These are phyloP conservation scores for Charaxes varanes DNA, from an alignment of 1,140 invertebrate genomes.

Conservation along the genomic window DNA sequence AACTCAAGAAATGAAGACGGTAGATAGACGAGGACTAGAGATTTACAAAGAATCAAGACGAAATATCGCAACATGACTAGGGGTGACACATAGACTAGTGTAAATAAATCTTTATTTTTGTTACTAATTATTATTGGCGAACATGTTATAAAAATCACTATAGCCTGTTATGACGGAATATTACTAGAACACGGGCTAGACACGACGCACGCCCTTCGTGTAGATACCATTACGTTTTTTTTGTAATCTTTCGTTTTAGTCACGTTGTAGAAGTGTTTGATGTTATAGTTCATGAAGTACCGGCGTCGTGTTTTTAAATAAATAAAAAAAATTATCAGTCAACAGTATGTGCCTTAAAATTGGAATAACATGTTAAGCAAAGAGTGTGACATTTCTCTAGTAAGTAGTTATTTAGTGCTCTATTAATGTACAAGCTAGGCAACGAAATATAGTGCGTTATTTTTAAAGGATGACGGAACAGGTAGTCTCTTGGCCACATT, in stretches of 20 bases:
- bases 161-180: background rate
- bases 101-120: too few species aligned
- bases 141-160: too few species aligned
- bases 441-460: constrained; percentile 3
- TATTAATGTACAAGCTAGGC: constrained; percentile 13
- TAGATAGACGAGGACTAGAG: too few species aligned
- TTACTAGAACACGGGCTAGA: background rate
- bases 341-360: constrained; percentile 18
- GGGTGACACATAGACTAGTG: too few species aligned
- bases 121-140: too few species aligned
- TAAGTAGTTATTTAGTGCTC: constrained; percentile 5
- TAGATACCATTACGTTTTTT: background rate
- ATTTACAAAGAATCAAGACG: too few species aligned
- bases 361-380: constrained; percentile 1
- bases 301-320: constrained; percentile 2
- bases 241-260: background rate
- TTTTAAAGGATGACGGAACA: constrained; percentile 3
- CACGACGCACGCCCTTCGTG: constrained; percentile 5
- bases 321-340: constrained; percentile 1
- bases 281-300: constrained; percentile 1
- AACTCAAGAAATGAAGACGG: too few species aligned
- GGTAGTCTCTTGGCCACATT: constrained; percentile 2
- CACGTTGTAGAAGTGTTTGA: background rate
- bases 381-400: constrained; percentile 1
- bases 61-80: too few species aligned